A percentile compares a stretch with the other conserved stretches of the same genome.
Evolutionary conservation across 2,888 invertebrate genomes (phyloP).

Genomic region (Mamestra brassicae): DNA sequence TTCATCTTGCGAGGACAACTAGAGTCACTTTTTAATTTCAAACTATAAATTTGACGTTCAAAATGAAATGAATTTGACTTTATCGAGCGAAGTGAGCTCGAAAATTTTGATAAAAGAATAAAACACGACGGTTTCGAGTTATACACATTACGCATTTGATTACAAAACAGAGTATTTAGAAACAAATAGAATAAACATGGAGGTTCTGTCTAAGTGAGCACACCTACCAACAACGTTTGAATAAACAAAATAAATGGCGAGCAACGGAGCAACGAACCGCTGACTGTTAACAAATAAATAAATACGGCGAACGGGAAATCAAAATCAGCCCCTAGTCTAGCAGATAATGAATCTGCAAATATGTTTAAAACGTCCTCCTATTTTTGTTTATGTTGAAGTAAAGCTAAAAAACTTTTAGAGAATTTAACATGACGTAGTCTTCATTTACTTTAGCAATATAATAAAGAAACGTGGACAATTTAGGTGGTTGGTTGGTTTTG

Average conservation of each 20-base stretch:
- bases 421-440: neutral
- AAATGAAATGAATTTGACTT: no score
- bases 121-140: neutral
- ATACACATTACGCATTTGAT: constrained; percentile 6
- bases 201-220: constrained; percentile 23
- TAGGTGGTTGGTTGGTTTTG: no score
- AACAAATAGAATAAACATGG: constrained; percentile 31
- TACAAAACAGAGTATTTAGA: constrained; percentile 23
- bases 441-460: neutral
- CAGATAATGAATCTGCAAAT: constrained; percentile 64
- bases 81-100: no score
- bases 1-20: no score
- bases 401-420: neutral
- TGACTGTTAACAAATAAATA: constrained; percentile 64
- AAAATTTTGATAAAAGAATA: no score
- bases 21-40: no score
- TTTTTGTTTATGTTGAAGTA: constrained; percentile 12
- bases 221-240: constrained; percentile 18
- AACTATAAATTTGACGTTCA: no score
- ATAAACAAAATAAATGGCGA: constrained; percentile 48
- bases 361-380: constrained; percentile 29
- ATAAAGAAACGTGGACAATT: no score
- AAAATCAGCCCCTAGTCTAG: constrained; percentile 48
- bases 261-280: constrained; percentile 58
- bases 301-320: constrained; percentile 58